Evolutionary conservation across 2,113 vertebrate species (phyloP), one percentile per base, ranked within the genome.

Genomic region (Lutjanus erythropterus): DNA sequence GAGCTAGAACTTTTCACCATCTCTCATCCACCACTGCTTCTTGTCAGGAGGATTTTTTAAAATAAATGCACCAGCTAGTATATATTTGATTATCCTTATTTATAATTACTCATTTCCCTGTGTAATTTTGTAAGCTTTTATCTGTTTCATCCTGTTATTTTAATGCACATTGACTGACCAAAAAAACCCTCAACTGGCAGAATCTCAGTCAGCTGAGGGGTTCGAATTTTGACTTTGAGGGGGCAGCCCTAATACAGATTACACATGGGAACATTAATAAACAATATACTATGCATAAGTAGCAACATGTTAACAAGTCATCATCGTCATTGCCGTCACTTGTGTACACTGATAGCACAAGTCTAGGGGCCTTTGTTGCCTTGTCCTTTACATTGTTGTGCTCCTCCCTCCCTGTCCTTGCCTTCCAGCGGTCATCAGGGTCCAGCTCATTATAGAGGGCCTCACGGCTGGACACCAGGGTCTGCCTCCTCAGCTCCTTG

Each of bases 391-490:
- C 93, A 90, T 94, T 89, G 88, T 91, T 90, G 0, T 88, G 90
- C 83, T 91, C 88, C 79, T 88, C 90, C 73, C 84, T 89, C 87
- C 83, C 89, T 75, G 62, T 72, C 75, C 92, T 92, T 93, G 92
- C 95, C 93, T 97, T 96, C 97, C 97, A 98, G 88, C 95, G 96
- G 60, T 98, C 97, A 33, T 97, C 97, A 0, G 97, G 93, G 41
- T 97, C 97, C 94, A 97, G 78, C 88, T 98, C 97, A 5, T 94
- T 96, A 91, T 98, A 98, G 3, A 99, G 95, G 1, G 97, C 97
- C 86, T 99, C 98, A 0, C 96, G 95, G 91, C 98, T 99, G 64
- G 96, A 96, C 89, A 96, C 91, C 83, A 99, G 90, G 31, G 97
- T 98, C 94, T 98, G 97, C 75, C 95, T 96, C 27, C 98, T 93